Evolutionary conservation across 2,797 vertebrate genomes (phyloP).

Genomic region (Emydoidea blandingii): DNA sequence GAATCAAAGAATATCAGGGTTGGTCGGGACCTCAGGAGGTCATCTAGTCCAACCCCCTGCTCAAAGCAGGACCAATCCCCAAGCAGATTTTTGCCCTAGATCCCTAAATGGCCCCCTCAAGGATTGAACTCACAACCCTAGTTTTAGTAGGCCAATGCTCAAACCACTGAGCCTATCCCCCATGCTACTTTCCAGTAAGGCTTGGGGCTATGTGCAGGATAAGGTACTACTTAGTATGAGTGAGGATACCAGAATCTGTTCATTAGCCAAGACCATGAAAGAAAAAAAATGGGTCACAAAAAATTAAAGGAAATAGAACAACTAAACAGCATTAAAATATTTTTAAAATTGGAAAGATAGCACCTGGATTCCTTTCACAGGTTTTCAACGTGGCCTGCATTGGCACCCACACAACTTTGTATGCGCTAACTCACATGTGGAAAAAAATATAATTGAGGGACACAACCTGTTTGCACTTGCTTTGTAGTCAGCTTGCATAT

Average conservation of each 20-base stretch:
- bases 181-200: not conserved
- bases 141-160: too few relatives aligned
- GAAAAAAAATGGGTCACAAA: not conserved
- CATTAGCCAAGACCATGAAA: not conserved
- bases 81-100: too few relatives aligned
- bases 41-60: too few relatives aligned
- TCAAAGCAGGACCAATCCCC: too few relatives aligned
- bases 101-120: too few relatives aligned
- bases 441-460: not conserved
- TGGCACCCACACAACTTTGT: not conserved
- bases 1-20: too few relatives aligned
- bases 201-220: not conserved
- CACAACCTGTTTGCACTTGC: not conserved
- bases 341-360: not conserved
- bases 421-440: not conserved
- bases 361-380: not conserved
- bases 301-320: not conserved
- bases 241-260: not conserved
- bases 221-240: not conserved
- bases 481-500: not conserved
- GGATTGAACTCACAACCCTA: too few relatives aligned
- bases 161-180: too few relatives aligned
- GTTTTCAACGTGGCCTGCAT: rapidly evolving
- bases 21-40: too few relatives aligned
- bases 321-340: not conserved